A percentile compares a stretch with the other conserved stretches of the same genome.
These are phyloP conservation scores for Melanerpes aurifrons DNA, from an alignment of 2,113 vertebrate species.

Conservation along the genomic window DNA sequence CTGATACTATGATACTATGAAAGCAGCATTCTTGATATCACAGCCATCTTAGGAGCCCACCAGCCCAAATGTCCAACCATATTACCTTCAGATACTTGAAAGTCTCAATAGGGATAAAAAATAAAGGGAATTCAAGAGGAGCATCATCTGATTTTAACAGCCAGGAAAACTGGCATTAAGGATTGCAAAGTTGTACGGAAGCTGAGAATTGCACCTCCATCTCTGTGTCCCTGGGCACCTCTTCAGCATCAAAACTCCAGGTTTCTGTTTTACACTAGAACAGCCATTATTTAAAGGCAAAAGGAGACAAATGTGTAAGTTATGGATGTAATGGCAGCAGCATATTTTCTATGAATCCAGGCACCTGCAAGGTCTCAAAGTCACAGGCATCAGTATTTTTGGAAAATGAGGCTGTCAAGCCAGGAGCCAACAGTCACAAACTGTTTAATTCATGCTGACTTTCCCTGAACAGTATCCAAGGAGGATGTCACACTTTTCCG, in stretches of 20 bases:
- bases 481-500: background rate
- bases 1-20: too few relatives aligned
- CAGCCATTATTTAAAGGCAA: background rate
- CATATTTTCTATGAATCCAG: background rate
- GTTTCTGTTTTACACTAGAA: background rate
- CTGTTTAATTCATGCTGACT: conserved; percentile 20
- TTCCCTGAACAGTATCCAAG: background rate
- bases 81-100: background rate
- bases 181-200: background rate
- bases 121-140: background rate
- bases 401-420: background rate
- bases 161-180: background rate
- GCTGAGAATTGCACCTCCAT: background rate
- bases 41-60: background rate
- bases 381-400: background rate
- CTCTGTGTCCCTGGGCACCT: background rate
- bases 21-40: background rate
- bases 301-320: background rate
- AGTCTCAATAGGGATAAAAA: background rate
- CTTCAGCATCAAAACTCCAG: background rate
- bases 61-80: background rate
- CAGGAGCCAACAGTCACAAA: background rate
- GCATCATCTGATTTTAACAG: background rate
- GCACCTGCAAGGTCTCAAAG: conserved; percentile 20
- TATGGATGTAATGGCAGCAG: background rate